Conservation (phyloP, 1,140 invertebrate genomes). For the Brachionus angularis region DNA sequence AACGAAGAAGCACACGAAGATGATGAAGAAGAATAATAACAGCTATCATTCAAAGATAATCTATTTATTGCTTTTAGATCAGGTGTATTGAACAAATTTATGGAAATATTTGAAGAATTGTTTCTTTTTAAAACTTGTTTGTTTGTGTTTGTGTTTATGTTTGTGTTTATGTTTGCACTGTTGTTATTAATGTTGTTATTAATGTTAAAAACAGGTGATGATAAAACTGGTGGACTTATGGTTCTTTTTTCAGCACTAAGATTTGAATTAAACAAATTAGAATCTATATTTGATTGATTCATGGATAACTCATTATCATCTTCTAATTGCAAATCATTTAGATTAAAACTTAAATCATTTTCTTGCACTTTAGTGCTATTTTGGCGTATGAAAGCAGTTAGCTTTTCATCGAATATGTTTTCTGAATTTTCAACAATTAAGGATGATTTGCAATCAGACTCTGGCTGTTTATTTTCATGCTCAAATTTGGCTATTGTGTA, state of each 20-base stretch:
- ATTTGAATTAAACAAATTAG: not conserved
- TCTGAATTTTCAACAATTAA: slow-evolving; percentile 22
- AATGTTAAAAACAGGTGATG: too few relatives aligned
- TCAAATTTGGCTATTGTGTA: slow-evolving; percentile 36
- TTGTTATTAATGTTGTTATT: too few relatives aligned
- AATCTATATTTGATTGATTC: too few relatives aligned
- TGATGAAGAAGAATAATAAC: slow-evolving; percentile 38
- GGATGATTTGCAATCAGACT: not conserved
- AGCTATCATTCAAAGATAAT: not conserved
- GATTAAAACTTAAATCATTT: not conserved
- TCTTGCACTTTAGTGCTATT: slow-evolving; percentile 5
- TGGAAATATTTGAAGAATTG: slow-evolving; percentile 1
- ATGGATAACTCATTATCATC: too few relatives aligned
- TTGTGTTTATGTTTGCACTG: too few relatives aligned
- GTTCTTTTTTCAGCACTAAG: not conserved
- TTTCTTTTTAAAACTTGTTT: not conserved
- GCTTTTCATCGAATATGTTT: slow-evolving; percentile 21
- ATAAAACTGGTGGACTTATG: too few relatives aligned
- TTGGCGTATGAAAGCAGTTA: slow-evolving; percentile 35
- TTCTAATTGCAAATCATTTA: not conserved
- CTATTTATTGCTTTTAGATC: not conserved
- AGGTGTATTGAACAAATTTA: too few relatives aligned
- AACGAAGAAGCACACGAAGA: slow-evolving; percentile 40
- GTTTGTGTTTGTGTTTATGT: too few relatives aligned
- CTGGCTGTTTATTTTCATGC: not conserved